These are phyloP conservation scores for Psittacula echo DNA, from an alignment of 2,797 vertebrate species.

Conservation along the genomic window DNA sequence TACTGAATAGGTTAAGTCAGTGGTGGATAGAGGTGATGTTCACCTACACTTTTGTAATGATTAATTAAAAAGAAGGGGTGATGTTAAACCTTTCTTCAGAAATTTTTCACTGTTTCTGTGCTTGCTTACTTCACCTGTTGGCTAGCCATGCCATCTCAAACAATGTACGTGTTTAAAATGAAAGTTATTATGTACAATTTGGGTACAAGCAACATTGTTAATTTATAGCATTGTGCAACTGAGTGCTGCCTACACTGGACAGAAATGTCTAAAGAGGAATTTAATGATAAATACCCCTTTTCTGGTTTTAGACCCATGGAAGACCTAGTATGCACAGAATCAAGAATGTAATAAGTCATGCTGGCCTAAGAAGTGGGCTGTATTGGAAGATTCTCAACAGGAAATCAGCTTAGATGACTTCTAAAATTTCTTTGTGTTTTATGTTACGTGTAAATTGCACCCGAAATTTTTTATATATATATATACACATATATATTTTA, in stretches of 20 bases:
- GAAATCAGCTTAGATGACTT: neutral
- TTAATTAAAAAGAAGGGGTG: neutral
- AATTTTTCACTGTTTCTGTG: neutral
- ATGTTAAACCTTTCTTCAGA: neutral
- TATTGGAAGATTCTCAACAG: neutral
- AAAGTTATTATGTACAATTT: neutral
- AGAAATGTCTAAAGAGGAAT: neutral
- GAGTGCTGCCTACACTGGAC: neutral
- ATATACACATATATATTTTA: too few species aligned
- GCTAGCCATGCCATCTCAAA: neutral
- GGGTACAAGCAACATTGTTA: neutral
- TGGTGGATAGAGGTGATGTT: neutral
- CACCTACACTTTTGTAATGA: neutral
- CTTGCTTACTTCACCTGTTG: neutral
- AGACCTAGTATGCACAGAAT: neutral
- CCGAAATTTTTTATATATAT: neutral
- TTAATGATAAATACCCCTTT: neutral
- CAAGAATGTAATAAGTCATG: rapidly evolving
- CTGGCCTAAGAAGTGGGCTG: neutral
- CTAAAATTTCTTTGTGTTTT: neutral
- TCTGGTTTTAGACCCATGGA: neutral
- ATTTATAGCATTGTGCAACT: neutral
- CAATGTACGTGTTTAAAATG: neutral
- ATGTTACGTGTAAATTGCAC: neutral
- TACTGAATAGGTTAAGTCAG: neutral